A percentile compares a stretch with the other conserved stretches of the same genome.
phyloP scores from a whole-genome alignment of 2,113 vertebrate species.

The Catharus fuscescens region DNA sequence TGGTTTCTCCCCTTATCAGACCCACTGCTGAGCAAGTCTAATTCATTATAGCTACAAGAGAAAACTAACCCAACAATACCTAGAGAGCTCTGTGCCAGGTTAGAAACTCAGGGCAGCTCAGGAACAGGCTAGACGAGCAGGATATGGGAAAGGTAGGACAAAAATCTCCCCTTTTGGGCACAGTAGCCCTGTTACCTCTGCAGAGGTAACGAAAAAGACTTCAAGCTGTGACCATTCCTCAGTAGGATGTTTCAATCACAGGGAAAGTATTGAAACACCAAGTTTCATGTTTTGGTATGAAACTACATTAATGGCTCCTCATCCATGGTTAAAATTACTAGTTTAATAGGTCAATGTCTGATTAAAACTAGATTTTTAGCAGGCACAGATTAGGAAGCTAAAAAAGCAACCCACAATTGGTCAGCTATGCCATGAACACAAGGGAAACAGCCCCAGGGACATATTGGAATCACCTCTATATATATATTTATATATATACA shows the following conservation, averaged over 20 bases:
- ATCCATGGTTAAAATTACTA: fast-evolving
- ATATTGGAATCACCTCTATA: fast-evolving
- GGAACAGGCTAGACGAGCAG: slow-evolving; percentile 27
- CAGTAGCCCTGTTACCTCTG: background rate
- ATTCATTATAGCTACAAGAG: background rate
- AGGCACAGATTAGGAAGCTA: background rate
- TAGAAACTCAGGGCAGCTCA: background rate
- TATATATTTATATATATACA: fast-evolving
- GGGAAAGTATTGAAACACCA: background rate
- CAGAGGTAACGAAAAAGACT: background rate
- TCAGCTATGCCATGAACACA: background rate
- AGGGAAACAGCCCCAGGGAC: background rate
- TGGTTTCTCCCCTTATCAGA: background rate
- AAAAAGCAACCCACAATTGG: background rate
- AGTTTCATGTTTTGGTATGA: background rate
- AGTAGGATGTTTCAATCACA: background rate
- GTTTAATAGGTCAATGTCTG: background rate
- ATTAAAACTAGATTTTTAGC: background rate
- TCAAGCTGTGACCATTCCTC: background rate
- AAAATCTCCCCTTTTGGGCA: background rate
- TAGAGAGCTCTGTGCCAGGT: background rate
- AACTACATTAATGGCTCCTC: background rate
- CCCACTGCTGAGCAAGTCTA: background rate
- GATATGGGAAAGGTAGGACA: background rate
- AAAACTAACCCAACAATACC: background rate